Conservation (phyloP, 2,113 vertebrate species). For the Callocephalon fimbriatum region DNA sequence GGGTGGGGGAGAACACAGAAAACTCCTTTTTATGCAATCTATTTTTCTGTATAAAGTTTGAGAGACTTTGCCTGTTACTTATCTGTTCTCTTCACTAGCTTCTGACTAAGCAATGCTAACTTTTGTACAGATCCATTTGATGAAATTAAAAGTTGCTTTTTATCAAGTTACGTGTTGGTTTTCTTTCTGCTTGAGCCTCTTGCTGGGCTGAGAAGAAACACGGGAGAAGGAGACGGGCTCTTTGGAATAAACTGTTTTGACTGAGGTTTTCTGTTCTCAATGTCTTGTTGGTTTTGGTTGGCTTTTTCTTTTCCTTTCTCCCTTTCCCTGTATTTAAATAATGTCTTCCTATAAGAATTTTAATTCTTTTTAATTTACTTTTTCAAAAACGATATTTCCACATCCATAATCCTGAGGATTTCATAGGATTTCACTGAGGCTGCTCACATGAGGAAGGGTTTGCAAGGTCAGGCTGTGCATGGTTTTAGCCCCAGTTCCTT, state of each 20-base stretch:
- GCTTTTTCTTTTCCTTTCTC: not conserved
- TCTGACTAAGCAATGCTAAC: conserved; percentile 92
- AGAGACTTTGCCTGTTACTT: conserved; percentile 73
- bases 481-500: not conserved
- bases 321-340: not conserved
- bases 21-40: conserved; percentile 73
- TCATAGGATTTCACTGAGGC: not conserved
- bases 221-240: accelerated
- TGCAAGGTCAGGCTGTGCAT: not conserved
- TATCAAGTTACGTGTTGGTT: conserved; percentile 43
- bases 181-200: conserved; percentile 18
- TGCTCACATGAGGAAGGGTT: not conserved
- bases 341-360: not conserved
- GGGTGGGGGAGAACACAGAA: conserved; percentile 40
- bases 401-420: not conserved
- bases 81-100: conserved; percentile 84
- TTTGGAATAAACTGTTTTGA: not conserved
- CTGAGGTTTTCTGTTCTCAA: not conserved
- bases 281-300: not conserved
- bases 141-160: conserved; percentile 85
- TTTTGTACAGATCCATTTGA: conserved; percentile 89
- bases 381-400: not conserved
- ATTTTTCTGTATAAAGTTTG: conserved; percentile 76
- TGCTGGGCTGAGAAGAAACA: not conserved
- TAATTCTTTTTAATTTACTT: not conserved